Percentiles rank a stretch among this genome's conserved stretches.
Conservation (phyloP, 2,888 invertebrate genomes). For the Hypsopygia costalis region DNA sequence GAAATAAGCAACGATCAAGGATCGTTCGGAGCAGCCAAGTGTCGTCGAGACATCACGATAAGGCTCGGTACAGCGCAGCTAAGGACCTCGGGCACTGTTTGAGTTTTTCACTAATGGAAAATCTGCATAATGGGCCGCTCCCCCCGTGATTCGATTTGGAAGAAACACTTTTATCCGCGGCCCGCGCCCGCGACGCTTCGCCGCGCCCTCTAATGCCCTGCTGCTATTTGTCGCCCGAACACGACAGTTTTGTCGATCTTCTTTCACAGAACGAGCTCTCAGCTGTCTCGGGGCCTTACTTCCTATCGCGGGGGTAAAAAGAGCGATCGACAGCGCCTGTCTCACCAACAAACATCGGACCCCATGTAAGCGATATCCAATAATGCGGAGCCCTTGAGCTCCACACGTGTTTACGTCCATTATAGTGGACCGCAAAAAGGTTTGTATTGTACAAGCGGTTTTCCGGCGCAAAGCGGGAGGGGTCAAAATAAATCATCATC, state of each 20-base stretch:
- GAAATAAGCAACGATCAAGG: constrained; percentile 17
- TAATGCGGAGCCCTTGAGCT: constrained; percentile 45
- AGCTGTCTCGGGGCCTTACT: constrained; percentile 46
- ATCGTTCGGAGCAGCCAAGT: constrained; percentile 12
- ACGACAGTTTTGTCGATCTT: constrained; percentile 51
- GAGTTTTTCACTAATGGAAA: constrained; percentile 70
- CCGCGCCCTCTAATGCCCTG: constrained; percentile 53
- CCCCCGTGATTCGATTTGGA: constrained; percentile 66
- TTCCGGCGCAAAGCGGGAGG: constrained; percentile 26
- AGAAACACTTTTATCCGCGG: constrained; percentile 46
- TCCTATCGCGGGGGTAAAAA: constrained; percentile 45
- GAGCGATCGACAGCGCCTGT: constrained; percentile 37
- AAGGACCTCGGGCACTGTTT: constrained; percentile 29
- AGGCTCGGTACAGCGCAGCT: constrained; percentile 24
- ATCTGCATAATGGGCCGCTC: constrained; percentile 70
- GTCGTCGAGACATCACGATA: constrained; percentile 24
- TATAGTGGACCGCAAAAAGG: constrained; percentile 33
- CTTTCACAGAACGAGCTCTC: constrained; percentile 43
- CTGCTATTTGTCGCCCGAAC: constrained; percentile 37
- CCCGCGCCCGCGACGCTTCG: constrained; percentile 30
- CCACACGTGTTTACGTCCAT: constrained; percentile 42
- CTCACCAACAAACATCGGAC: constrained; percentile 41
- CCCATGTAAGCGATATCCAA: constrained; percentile 63
- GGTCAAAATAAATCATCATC: constrained; percentile 42
- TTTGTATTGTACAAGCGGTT: constrained; percentile 22